Evolutionary conservation across 2,797 vertebrate species (phyloP), one percentile per base, ranked within the genome.

Genomic region (Macropodus opercularis): DNA sequence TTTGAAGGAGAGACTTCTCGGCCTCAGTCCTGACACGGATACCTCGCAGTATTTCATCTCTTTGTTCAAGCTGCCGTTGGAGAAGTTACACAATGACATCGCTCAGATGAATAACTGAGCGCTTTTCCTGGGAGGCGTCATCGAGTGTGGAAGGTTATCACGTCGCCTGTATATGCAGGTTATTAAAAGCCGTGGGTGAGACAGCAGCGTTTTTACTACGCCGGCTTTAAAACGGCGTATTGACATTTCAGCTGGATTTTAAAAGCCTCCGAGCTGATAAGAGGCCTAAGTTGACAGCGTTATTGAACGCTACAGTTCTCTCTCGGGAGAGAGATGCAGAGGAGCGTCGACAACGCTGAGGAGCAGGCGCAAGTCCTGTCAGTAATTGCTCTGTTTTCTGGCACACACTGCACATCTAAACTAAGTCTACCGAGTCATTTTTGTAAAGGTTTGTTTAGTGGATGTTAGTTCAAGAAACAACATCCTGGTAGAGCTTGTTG

Each of bases 241-340:
- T 81, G 77, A 81, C 77, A 70, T 79, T 80, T 63, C 49, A 59
- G 76, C 44, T 48, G 48, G 42, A 71, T 63, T 75, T 68, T 65
- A 67, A 80, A 85, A 85, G 70, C 53, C 48, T 34, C 7, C 0
- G 14, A 29, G 73, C 70, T 46, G 78, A 85, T 77, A 83, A 82
- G 50, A 42, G 24, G 38, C 15, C 57, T 23, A 63, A 77, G 72
- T 65, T 52, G 55, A 68, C 26, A 21, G 5, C 39, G 59, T 85
- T 80, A 84, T 84, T 65, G 6, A 71, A 72, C 32, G 43, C 58
- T 23, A 34, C 34, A 7, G 18, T 39, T 59, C 47, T 49, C 40
- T 40, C 39, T 58, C 21, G 42, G 40, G 9, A 13, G 52, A 22
- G 40, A 53, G 52, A 67, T 17, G 11, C 56, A 3, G 4, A 26